phyloP scores from a whole-genome alignment of 2,797 vertebrate genomes.

The Myotis vivesi region DNA sequence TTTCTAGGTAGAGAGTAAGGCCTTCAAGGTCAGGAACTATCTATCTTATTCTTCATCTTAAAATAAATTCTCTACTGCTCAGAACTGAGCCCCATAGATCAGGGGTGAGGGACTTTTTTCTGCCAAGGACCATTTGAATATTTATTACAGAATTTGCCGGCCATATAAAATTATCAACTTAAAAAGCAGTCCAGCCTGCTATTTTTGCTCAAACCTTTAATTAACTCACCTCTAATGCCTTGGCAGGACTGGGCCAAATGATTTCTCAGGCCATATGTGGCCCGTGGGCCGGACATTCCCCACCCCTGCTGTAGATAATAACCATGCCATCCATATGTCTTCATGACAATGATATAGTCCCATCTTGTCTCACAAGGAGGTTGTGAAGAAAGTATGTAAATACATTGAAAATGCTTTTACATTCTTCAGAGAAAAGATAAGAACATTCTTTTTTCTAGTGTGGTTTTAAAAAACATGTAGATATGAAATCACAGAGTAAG shows the following conservation, averaged over 20 bases:
- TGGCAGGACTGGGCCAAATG: too few species aligned
- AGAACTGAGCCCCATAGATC: background rate
- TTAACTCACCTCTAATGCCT: too few species aligned
- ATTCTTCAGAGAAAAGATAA: constrained; percentile 34
- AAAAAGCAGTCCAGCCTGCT: too few species aligned
- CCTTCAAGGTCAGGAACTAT: background rate
- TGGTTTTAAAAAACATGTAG: background rate
- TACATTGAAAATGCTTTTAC: background rate
- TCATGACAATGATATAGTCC: background rate
- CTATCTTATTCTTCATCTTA: background rate
- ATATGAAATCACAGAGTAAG: constrained; percentile 22
- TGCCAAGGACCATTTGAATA: too few species aligned
- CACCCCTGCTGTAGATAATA: background rate
- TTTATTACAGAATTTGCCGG: too few species aligned
- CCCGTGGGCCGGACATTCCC: too few species aligned
- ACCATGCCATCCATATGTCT: background rate
- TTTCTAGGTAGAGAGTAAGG: background rate
- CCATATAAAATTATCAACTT: too few species aligned
- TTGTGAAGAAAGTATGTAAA: background rate
- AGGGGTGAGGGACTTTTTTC: too few species aligned
- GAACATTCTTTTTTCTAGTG: background rate
- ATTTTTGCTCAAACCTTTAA: too few species aligned
- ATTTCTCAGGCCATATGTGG: too few species aligned
- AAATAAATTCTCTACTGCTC: background rate
- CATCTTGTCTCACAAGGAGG: background rate